A percentile compares a stretch with the other conserved stretches of the same genome.
These are phyloP conservation scores for Cairina moschata DNA, from an alignment of 2,113 vertebrate species.

Conservation along the genomic window DNA sequence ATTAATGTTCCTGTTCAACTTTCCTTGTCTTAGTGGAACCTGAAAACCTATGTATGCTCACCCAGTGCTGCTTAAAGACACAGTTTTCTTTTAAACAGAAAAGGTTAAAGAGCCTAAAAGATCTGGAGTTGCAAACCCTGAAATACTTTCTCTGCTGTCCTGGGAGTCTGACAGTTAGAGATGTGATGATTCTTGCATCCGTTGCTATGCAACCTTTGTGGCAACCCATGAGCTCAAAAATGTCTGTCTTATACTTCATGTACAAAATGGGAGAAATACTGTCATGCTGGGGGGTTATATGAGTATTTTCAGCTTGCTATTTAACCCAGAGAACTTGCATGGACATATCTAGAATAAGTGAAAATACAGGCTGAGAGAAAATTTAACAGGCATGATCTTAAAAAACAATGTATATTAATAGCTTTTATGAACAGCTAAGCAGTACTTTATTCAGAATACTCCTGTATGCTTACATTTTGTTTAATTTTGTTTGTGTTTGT, in stretches of 20 bases:
- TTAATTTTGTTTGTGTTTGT: neutral
- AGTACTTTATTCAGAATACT: neutral
- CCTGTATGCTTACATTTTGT: neutral
- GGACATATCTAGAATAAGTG: neutral
- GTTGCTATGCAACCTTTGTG: constrained; percentile 45
- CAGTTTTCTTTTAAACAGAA: neutral
- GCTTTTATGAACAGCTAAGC: neutral
- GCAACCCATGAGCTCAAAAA: neutral
- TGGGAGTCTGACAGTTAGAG: constrained; percentile 12
- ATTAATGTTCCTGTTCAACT: neutral
- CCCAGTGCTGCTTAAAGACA: neutral
- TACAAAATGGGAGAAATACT: neutral
- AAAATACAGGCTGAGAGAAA: neutral
- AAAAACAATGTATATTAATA: neutral
- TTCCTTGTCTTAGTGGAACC: neutral
- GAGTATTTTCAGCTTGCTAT: neutral
- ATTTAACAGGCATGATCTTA: neutral
- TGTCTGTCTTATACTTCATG: neutral
- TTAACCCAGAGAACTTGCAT: neutral
- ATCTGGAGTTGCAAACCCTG: neutral
- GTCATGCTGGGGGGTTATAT: neutral
- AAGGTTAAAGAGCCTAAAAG: constrained; percentile 24
- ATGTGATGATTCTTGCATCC: neutral
- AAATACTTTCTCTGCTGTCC: neutral
- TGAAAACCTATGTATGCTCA: neutral